Evolutionary conservation across 2,113 vertebrate species (phyloP).

Genomic region (Trogon surrucura): DNA sequence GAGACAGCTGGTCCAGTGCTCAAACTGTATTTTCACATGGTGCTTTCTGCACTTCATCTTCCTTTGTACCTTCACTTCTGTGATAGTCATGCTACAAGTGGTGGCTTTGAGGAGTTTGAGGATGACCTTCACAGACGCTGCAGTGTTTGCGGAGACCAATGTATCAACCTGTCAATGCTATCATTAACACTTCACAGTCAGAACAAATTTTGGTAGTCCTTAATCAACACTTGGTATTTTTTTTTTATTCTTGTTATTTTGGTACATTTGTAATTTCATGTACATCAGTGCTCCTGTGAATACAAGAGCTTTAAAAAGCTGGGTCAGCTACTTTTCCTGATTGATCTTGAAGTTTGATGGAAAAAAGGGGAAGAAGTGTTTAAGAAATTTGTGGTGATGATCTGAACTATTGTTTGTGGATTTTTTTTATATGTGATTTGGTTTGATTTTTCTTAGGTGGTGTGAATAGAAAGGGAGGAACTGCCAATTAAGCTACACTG

Average conservation of each 20-base stretch:
- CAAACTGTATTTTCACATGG: not conserved
- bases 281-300: accelerated
- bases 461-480: not conserved
- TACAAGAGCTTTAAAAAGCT: not conserved
- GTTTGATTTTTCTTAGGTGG: too few relatives aligned
- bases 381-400: not conserved
- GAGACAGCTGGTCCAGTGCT: not conserved
- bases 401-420: too few relatives aligned
- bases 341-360: accelerated
- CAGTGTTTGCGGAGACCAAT: not conserved
- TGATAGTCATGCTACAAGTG: accelerated
- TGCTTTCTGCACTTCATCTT: not conserved
- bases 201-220: not conserved
- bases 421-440: not conserved
- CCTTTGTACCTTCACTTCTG: not conserved
- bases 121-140: accelerated
- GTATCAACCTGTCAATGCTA: not conserved
- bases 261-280: not conserved
- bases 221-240: not conserved
- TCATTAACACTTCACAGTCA: not conserved
- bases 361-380: not conserved
- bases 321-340: not conserved
- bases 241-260: not conserved
- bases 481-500: not conserved
- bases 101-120: not conserved